Evolutionary conservation across 2,888 invertebrate genomes (phyloP).

Genomic region (Timema cristinae): DNA sequence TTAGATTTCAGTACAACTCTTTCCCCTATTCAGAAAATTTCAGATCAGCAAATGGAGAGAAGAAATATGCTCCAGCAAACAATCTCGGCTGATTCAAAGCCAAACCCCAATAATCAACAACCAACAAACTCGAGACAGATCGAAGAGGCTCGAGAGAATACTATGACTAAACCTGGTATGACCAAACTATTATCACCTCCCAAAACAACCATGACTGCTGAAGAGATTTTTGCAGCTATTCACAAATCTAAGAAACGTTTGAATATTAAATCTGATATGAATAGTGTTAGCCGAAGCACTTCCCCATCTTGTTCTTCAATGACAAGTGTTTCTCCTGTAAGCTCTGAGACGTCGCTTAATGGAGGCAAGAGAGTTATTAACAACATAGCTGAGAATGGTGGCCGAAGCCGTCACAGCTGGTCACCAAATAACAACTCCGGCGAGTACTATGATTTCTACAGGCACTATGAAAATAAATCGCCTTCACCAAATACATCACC

Average conservation of each 20-base stretch:
- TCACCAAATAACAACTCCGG: conserved; percentile 48
- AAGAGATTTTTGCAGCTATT: conserved; percentile 71
- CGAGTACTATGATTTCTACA: conserved; percentile 23
- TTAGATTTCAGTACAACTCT: conserved; percentile 12
- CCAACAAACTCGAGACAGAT: too few species aligned
- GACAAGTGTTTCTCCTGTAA: conserved; percentile 51
- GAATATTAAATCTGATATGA: conserved; percentile 51
- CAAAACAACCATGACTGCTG: conserved; percentile 72
- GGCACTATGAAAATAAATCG: conserved; percentile 22
- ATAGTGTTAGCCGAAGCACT: conserved; percentile 24
- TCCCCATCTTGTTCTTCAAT: conserved; percentile 46
- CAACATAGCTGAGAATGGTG: conserved; percentile 1
- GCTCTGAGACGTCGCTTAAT: conserved; percentile 49
- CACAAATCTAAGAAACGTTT: conserved; percentile 72
- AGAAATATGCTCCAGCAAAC: neutral
- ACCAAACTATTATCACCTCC: conserved; percentile 54
- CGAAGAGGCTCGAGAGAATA: too few species aligned
- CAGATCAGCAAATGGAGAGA: neutral
- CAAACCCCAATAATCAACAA: too few species aligned
- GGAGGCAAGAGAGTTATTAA: conserved; percentile 40
- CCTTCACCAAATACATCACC: conserved; percentile 28
- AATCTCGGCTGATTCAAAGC: too few species aligned
- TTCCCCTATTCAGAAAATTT: conserved; percentile 20
- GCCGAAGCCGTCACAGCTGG: conserved; percentile 58
- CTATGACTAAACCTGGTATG: neutral